These are phyloP conservation scores for Dryobates pubescens DNA, from an alignment of 2,797 vertebrate species.

Conservation along the genomic window DNA sequence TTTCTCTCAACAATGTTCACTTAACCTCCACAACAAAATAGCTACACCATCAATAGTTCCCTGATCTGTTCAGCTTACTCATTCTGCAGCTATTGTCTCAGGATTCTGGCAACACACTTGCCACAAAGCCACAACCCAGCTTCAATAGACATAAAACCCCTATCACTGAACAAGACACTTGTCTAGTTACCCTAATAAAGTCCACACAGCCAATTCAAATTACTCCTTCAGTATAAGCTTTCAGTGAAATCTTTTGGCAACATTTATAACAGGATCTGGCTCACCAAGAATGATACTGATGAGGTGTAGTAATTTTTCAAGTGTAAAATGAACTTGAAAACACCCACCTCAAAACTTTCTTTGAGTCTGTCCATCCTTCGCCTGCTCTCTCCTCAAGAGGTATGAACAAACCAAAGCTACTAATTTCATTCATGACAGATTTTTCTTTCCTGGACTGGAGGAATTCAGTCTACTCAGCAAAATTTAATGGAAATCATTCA, in stretches of 20 bases:
- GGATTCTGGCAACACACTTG: neutral
- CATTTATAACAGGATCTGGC: neutral
- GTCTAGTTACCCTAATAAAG: neutral
- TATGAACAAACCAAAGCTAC: neutral
- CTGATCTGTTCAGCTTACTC: neutral
- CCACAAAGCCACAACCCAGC: neutral
- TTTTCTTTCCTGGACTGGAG: neutral
- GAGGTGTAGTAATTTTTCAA: neutral
- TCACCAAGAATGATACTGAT: neutral
- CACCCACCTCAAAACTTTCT: neutral
- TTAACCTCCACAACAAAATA: neutral
- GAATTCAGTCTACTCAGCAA: neutral
- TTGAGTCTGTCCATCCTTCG: neutral
- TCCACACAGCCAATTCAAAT: neutral
- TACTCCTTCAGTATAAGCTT: neutral
- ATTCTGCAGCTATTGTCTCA: neutral
- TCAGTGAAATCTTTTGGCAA: neutral
- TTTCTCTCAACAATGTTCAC: neutral
- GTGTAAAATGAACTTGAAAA: neutral
- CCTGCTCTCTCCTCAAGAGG: accelerated
- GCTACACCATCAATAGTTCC: neutral
- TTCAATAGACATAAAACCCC: neutral
- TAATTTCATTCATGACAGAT: neutral
- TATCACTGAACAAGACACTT: neutral
- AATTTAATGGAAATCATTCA: neutral